Evolutionary conservation across 1,140 invertebrate genomes (phyloP), one percentile per base, ranked within the genome.

Genomic region (Drosophila dunni): DNA sequence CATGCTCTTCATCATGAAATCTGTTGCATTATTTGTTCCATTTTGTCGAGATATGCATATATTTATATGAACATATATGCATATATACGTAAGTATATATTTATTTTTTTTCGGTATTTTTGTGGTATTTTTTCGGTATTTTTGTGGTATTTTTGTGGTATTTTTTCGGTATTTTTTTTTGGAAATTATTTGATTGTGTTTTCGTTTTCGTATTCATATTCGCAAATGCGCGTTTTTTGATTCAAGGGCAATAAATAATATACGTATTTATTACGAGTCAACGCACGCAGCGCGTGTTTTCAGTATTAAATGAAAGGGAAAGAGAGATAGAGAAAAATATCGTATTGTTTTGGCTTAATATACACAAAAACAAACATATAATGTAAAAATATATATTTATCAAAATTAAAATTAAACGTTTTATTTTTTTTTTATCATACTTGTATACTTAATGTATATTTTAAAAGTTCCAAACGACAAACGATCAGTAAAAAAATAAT

Each of bases 1-100:
- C 97, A 94, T 99, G 98, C 94, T 98, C 97, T 94, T 97, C 97
- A 92, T 98, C 98, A 94, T 98, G 97, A 95, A 97, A 97, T 95
- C 97, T 98, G 94, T 91, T 90, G 89, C 69, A 79, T 81, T 57
- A 54, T 36, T 56, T 62, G 54, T 51, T 48, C 10, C 10, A 46
- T 56, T 3, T 57, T 29, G 34, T 40, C 34, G 51, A 70, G 51
- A 70, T 29, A 50, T 24, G 33, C 45, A 53, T 38, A n/a, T 51
- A 36, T 46, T 42, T 48, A 20, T 48, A 20, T 15, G 8, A 60
- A 42, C 51, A 51, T 63, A 56, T 45, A 48, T 20, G 29, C 44
- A 60, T 36, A 33, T 46, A 40, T 15, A 34, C 33, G 50, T 38
- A 38, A 38, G 11, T 50, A 34, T 53, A 57, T 40, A 46, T 48